Evolutionary conservation across 2,797 vertebrate genomes (phyloP), one percentile per base, ranked within the genome.

Genomic region (Gymnothorax reevesii): DNA sequence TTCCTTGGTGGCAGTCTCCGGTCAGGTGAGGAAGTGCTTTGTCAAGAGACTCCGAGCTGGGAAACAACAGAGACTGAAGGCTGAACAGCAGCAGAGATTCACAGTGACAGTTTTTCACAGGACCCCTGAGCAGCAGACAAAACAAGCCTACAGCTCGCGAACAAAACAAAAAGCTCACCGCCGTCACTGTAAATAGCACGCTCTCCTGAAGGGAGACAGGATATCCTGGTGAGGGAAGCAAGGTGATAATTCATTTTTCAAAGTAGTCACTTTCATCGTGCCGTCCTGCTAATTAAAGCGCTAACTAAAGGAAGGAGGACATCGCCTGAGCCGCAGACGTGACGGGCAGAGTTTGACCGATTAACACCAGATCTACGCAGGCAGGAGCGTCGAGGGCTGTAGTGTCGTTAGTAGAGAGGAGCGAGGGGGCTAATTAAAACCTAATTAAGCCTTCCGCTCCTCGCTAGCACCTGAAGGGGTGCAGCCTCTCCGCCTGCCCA

Each of bases 211-310:
- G 77, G 77, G 77, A 80, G 52, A 80, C 20, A 55, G 55, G n/a
- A 80, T 54, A 54, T 7, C 20, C 20, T 52, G 54, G 52, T 22
- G 77, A 42, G 73, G 77, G 27, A 25, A 42, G 42, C 13, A 83
- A 57, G 57, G 57, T 83, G 82, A 62, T 62, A 25, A 83, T 60
- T 83, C 25, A 83, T 33, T 83, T 59, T 80, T 7, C 64, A 9
- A 52, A 22, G 77, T 10, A 54, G 55, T 54, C 33, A 52, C 12
- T 77, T 42, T 77, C 22, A 80, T 80, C 52, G 54, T 54, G 7
- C 49, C 8, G 20, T 54, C 75, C 4, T 54, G 20, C 75, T 80
- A 80, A 80, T 80, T 80, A 55, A 22, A 22, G 77, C 20, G 8
- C n/a, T 80, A 55, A 80, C 52, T 33, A n/a, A 55, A 52, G 52